Evolutionary conservation across 2,888 invertebrate genomes (phyloP).

Genomic region (Gasteruption jaculator): DNA sequence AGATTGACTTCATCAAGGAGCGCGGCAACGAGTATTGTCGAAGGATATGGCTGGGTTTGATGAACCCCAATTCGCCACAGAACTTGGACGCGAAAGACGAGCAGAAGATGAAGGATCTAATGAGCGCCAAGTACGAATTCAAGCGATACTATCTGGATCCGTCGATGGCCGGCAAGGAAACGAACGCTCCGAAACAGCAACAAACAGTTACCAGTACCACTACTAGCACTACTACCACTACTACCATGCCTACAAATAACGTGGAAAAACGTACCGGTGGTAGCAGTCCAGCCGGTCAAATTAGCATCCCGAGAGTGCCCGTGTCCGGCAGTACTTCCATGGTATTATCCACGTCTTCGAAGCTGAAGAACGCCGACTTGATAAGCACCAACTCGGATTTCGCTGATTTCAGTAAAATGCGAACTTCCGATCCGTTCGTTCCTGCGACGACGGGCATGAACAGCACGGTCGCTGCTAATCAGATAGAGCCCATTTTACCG

Average conservation of each 20-base stretch:
- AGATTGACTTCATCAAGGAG: conserved; percentile 83
- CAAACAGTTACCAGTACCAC: conserved; percentile 19
- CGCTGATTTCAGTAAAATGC: conserved; percentile 48
- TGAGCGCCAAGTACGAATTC: conserved; percentile 93
- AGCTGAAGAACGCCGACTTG: conserved; percentile 29
- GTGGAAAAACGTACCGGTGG: conserved; percentile 30
- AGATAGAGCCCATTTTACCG: conserved; percentile 39
- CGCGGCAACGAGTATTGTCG: conserved; percentile 93
- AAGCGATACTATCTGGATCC: conserved; percentile 65
- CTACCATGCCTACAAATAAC: conserved; percentile 17
- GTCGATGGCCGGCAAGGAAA: conserved; percentile 31
- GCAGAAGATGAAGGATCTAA: conserved; percentile 85
- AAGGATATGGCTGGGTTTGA: conserved; percentile 88
- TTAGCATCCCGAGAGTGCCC: conserved; percentile 40
- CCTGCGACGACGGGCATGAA: conserved; percentile 34
- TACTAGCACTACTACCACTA: conserved; percentile 11
- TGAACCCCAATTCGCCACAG: conserved; percentile 59
- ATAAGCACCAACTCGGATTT: conserved; percentile 30
- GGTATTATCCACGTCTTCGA: conserved; percentile 26
- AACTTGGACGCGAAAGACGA: conserved; percentile 72
- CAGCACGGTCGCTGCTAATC: conserved; percentile 25
- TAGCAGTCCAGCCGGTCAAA: conserved; percentile 25
- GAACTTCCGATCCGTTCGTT: conserved; percentile 40
- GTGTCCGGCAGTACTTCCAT: conserved; percentile 33
- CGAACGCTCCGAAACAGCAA: conserved; percentile 24